phyloP scores from a whole-genome alignment of 2,888 invertebrate species.

The Unio delphinus region DNA sequence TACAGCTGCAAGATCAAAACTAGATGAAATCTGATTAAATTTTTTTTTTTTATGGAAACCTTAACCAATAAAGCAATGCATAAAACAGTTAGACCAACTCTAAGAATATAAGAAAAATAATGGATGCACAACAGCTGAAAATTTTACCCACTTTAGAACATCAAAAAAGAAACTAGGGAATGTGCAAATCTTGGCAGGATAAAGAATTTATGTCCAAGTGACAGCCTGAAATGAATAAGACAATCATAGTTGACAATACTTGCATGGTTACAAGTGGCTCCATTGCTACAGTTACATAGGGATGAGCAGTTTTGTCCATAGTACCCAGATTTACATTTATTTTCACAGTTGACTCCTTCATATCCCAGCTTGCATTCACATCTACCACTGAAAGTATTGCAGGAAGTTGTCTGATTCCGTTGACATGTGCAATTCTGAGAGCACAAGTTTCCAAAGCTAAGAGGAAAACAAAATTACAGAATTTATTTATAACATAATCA shows the following conservation, averaged over 20 bases:
- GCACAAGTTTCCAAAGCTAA: conserved; percentile 37
- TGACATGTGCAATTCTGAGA: conserved; percentile 27
- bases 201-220: background rate
- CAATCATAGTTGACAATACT: conserved; percentile 1
- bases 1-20: too few relatives aligned
- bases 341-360: conserved; percentile 36
- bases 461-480: background rate
- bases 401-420: conserved; percentile 26
- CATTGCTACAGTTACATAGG: conserved; percentile 39
- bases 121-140: too few relatives aligned
- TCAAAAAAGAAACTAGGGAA: too few relatives aligned
- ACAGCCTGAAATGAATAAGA: background rate
- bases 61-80: too few relatives aligned
- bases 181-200: too few relatives aligned
- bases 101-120: too few relatives aligned
- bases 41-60: too few relatives aligned
- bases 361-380: conserved; percentile 43
- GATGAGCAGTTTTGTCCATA: conserved; percentile 36
- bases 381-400: conserved; percentile 27
- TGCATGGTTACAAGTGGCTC: conserved; percentile 43
- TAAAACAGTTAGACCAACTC: too few relatives aligned
- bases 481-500: background rate
- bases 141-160: too few relatives aligned
- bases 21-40: too few relatives aligned
- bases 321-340: conserved; percentile 36